Evolutionary conservation across 1,140 invertebrate genomes (phyloP).

Genomic region (Caerostris darwini): DNA sequence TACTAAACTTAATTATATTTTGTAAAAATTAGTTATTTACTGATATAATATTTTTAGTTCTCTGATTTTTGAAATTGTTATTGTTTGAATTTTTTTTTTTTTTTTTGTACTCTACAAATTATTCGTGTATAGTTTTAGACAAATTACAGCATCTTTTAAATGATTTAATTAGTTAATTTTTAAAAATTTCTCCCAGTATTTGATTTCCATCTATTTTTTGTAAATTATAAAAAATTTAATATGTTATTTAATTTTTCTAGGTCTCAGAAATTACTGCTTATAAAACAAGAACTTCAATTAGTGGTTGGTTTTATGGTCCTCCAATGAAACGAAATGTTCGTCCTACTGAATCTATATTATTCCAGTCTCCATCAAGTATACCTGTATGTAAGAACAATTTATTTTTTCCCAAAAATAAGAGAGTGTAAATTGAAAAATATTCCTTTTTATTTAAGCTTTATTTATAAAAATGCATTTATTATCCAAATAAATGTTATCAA

Average conservation of each 20-base stretch:
- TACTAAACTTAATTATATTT: no score
- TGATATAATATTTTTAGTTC: no score
- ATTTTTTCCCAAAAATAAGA: background rate
- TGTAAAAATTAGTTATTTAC: no score
- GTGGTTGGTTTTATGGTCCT: constrained; percentile 85
- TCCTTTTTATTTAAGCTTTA: background rate
- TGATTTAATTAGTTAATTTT: no score
- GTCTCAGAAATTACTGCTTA: constrained; percentile 82
- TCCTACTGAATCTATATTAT: constrained; percentile 77
- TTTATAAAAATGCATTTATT: background rate
- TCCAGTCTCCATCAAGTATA: background rate
- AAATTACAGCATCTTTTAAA: no score
- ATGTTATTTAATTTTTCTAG: constrained; percentile 40
- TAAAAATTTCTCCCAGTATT: no score
- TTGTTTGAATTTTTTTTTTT: no score
- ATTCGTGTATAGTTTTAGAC: no score
- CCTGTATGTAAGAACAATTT: constrained; percentile 55
- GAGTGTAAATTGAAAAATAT: background rate
- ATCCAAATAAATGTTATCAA: background rate
- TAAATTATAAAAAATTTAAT: background rate
- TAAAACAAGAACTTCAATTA: constrained; percentile 83
- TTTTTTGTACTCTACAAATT: no score
- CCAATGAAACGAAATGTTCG: constrained; percentile 76
- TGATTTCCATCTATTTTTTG: no score
- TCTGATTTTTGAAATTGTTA: no score